Evolutionary conservation across 2,113 vertebrate species (phyloP).

Genomic region (Danionella cerebrum): DNA sequence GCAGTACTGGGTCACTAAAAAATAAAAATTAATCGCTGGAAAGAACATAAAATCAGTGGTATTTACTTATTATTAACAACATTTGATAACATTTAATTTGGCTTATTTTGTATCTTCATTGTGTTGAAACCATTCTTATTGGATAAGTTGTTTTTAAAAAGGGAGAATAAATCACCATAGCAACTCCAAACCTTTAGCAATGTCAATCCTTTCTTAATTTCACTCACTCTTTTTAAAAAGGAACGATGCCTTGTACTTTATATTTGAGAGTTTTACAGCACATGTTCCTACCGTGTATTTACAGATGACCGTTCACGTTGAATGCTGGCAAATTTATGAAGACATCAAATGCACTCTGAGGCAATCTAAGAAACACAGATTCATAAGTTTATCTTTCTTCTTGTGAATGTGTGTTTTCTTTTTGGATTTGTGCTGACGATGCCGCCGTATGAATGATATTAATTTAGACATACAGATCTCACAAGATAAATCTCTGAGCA

Average conservation of each 20-base stretch:
- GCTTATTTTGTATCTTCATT: too few species aligned
- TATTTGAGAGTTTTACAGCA: background rate
- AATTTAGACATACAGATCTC: background rate
- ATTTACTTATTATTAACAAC: too few species aligned
- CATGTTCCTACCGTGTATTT: background rate
- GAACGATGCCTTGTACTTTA: background rate
- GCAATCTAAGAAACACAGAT: conserved; percentile 14
- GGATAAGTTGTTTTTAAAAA: too few species aligned
- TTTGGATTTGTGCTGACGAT: background rate
- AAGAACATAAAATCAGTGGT: too few species aligned
- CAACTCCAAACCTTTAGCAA: background rate
- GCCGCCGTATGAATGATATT: background rate
- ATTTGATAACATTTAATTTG: too few species aligned
- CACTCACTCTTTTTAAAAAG: too few species aligned
- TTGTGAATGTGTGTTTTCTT: background rate
- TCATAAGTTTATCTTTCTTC: background rate
- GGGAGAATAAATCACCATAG: too few species aligned
- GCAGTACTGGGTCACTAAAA: too few species aligned
- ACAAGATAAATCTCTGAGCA: background rate
- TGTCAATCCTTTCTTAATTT: too few species aligned
- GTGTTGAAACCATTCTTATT: too few species aligned
- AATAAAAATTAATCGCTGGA: too few species aligned
- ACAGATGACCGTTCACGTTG: background rate
- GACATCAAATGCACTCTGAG: conserved; percentile 1
- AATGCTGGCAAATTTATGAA: conserved; percentile 15